Base-by-base conservation (phyloP, 2,888 invertebrate genomes). In the Hydraecia micacea region DNA sequence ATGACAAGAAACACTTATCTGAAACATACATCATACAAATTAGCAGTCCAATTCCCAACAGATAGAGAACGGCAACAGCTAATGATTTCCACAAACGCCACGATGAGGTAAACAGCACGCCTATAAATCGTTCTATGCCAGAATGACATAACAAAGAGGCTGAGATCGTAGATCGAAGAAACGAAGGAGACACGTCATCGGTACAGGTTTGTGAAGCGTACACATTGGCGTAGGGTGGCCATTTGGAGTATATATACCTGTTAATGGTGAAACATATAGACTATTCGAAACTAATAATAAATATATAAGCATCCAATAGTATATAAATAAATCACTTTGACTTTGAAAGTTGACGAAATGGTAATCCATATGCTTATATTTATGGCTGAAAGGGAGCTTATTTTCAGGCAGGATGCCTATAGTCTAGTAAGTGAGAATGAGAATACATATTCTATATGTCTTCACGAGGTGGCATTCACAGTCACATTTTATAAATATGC, bases 81-180 rank as follows among this genome's bases (percentile, higher is more conserved):
- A 89, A 90, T 87, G 87, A 87, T 87, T 87, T 77, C 84, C 75
- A 88, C 87, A 90, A 86, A 86, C 80, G 72, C 80, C 80, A 76
- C 80, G 75, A 80, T 85, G 84, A 86, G 80, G 84, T 86, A 80
- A 90, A 89, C 88, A 86, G 87, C 78, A 77, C 72, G 81, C 87
- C 91, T 89, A 94, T 94, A 94, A 94, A 94, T 94, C 91, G 84
- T 90, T 87, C 86, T 85, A 81, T 87, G 90, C 83, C 88, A 89
- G 90, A 89, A 91, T 93, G 94, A 92, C 93, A 92, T 91, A 92
- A 93, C 93, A 94, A 94, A 92, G 85, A 86, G n/a, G n/a, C 68
- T 85, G 32, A 72, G 76, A 52, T 74, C 69, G 13, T 7, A 70
- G 86, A 85, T 83, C 68, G 13, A 52, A 74, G 86, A 85, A 85